Base-by-base conservation (phyloP, 2,888 invertebrate species). In the Lithodes maja region DNA sequence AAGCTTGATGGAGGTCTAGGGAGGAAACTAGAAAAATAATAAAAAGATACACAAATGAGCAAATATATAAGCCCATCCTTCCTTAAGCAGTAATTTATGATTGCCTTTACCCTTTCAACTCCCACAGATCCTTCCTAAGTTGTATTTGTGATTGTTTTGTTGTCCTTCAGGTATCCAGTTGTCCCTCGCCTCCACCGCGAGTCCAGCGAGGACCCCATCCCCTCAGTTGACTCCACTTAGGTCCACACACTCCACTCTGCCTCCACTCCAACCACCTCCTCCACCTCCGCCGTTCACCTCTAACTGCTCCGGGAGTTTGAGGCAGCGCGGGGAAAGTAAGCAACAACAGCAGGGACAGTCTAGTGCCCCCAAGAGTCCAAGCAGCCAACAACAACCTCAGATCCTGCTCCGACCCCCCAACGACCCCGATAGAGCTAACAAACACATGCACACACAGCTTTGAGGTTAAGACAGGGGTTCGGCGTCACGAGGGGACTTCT, bases 391-490 rank as follows among this genome's bases (percentile, higher is more conserved):
- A 77, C 53, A 15, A 17, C 68, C 69, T 17, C 79, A 53, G 53
- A 33, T 83, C 49, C 88, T 89, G 61, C 88, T 89, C 55, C 80
- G 81, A 80, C 88, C 88, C 54, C 88, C 88, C 9, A 89, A 81
- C 55, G 88, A 89, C 79, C 83, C 84, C n/a, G 88, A 89, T 75
- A 84, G 85, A 3, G 75, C 61, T 12, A 78, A 80, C 61, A 81
- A 80, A 15, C 88, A 89, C 85, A 85, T 89, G 84, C 79, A 89
- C 88, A 89, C 88, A 75, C 85, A 89, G 81, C 84, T 89, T 54
- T 89, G 81, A 85, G 53, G 9, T n/a, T 68, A 82, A 53, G 82
- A 50, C 61, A 61, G 61, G 5, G 61, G 61, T 33, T 33, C 33
- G 33, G 33, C 33, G 33, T 33, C 33, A 33, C 33, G 33, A 33